Evolutionary conservation across 2,888 invertebrate genomes (phyloP).

Genomic region (Orthosia incerta): DNA sequence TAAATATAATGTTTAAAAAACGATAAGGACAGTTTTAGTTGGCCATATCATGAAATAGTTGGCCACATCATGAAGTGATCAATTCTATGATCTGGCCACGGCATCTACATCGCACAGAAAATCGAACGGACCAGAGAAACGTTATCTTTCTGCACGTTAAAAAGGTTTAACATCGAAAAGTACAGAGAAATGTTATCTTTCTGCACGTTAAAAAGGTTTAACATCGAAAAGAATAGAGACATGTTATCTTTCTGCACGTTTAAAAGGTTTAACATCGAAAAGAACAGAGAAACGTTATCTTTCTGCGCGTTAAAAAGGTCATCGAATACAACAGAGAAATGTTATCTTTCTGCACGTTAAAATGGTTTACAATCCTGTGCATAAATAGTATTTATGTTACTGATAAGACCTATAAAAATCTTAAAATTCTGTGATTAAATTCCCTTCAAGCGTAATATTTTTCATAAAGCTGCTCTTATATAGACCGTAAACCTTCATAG

Average conservation of each 20-base stretch:
- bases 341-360: constrained; percentile 26
- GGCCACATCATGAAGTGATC: too few species aligned
- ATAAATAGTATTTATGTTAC: constrained; percentile 29
- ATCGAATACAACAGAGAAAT: too few species aligned
- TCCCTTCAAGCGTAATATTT: constrained; percentile 57
- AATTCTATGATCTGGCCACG: too few species aligned
- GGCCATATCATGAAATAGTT: too few species aligned
- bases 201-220: constrained; percentile 14
- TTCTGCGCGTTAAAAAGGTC: constrained; percentile 5
- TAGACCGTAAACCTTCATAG: constrained; percentile 77
- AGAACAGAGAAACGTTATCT: constrained; percentile 31
- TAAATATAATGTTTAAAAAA: too few species aligned
- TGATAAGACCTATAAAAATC: constrained; percentile 44
- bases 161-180: too few species aligned
- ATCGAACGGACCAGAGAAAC: background rate
- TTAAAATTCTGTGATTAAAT: constrained; percentile 57
- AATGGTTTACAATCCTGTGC: constrained; percentile 11
- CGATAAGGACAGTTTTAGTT: too few species aligned
- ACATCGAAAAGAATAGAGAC: too few species aligned
- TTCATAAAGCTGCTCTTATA: constrained; percentile 64
- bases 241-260: constrained; percentile 23
- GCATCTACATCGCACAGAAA: background rate
- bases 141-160: constrained; percentile 26
- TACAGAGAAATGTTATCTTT: constrained; percentile 26
- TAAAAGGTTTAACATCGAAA: constrained; percentile 21